Percentiles rank a stretch among this genome's conserved stretches.
phyloP scores from a whole-genome alignment of 2,888 invertebrate genomes.

The Athalia cordata region DNA sequence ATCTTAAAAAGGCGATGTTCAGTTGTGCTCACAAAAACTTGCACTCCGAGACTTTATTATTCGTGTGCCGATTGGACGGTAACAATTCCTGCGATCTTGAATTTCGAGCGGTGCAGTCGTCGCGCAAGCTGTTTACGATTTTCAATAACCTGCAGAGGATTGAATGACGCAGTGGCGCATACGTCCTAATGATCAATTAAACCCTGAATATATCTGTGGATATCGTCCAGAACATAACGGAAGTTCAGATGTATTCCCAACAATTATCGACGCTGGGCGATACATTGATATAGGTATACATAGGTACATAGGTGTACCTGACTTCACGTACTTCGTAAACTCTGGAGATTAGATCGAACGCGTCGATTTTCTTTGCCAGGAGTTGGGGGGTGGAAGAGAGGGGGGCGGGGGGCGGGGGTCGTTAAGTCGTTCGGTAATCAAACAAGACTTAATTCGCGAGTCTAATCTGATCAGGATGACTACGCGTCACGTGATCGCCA shows the following conservation, averaged over 20 bases:
- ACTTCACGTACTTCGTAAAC: neutral
- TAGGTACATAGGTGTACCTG: slow-evolving; percentile 1
- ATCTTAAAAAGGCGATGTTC: slow-evolving; percentile 21
- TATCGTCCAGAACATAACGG: too few species aligned
- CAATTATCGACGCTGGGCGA: neutral
- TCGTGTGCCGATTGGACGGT: too few species aligned
- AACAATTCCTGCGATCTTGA: too few species aligned
- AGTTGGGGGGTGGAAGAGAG: neutral
- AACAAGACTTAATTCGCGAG: slow-evolving; percentile 44
- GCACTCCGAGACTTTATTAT: too few species aligned
- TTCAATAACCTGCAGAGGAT: too few species aligned
- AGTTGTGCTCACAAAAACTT: slow-evolving; percentile 22
- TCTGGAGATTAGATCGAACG: slow-evolving; percentile 9
- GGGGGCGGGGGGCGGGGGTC: neutral
- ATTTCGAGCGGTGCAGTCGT: too few species aligned
- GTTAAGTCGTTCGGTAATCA: slow-evolving; percentile 39
- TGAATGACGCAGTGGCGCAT: too few species aligned
- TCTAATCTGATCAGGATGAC: slow-evolving; percentile 41
- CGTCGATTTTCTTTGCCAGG: slow-evolving; percentile 38
- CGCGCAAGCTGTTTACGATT: too few species aligned
- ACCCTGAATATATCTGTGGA: slow-evolving; percentile 3
- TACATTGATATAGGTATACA: too few species aligned
- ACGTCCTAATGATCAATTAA: neutral
- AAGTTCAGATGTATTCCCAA: slow-evolving; percentile 19
- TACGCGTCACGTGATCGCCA: slow-evolving; percentile 38